phyloP scores from a whole-genome alignment of 2,888 invertebrate species.

The Tetragonisca angustula region DNA sequence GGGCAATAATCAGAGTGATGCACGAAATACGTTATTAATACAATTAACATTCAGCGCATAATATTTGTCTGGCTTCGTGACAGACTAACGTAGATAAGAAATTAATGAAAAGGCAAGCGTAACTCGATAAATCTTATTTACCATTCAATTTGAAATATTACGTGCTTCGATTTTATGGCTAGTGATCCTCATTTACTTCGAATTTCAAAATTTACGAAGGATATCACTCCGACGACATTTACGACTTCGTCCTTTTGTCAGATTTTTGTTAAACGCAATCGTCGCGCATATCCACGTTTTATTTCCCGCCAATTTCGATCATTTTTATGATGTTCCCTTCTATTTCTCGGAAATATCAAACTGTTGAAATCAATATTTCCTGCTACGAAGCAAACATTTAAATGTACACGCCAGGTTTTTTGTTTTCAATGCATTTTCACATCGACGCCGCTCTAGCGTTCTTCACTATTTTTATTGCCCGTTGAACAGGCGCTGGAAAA shows the following conservation, averaged over 20 bases:
- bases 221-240: not conserved
- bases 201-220: slow-evolving; percentile 1
- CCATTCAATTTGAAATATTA: not conserved
- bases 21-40: not conserved
- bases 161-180: not conserved
- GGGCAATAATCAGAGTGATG: too few species aligned
- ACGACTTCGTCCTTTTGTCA: slow-evolving; percentile 1
- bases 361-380: not conserved
- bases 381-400: not conserved
- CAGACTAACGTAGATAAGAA: not conserved
- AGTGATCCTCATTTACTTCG: not conserved
- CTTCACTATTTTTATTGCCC: not conserved
- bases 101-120: not conserved
- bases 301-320: not conserved
- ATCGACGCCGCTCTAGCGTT: too few species aligned
- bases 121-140: not conserved
- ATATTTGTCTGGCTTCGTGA: not conserved
- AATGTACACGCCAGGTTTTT: not conserved
- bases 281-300: not conserved
- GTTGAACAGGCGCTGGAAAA: not conserved
- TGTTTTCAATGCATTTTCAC: not conserved
- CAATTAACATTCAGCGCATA: not conserved
- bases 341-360: not conserved
- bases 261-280: not conserved
- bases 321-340: not conserved